Base-by-base conservation (phyloP, 2,888 invertebrate species). In the Xestia xanthographa region DNA sequence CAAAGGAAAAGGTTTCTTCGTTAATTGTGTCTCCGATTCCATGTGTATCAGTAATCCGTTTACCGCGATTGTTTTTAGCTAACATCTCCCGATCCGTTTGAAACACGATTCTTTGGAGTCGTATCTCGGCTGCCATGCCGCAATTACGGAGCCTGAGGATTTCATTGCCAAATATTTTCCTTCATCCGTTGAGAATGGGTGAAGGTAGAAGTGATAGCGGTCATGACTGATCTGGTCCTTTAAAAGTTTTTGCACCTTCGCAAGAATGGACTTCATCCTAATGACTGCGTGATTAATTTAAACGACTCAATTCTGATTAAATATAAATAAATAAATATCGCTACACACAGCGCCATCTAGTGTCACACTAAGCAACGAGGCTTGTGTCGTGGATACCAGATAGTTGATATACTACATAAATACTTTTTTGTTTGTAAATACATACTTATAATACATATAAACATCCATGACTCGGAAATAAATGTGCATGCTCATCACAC, bases 131-230 rank as follows among this genome's bases (percentile, higher is more conserved):
- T 63, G 60, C 84, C 83, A 78, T 78, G 83, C 90, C 92, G 90
- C 94, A 95, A 95, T 95, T 95, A 95, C 94, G 92, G 90, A 90
- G 90, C 88, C 93, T 89, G 90, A 93, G 92, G 94, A 95, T 95
- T 95, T 95, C 94, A 95, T 95, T 95, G 94, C 92, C 95, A 95
- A 95, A 95, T 95, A 95, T 95, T 95, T 95, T 95, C 94, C 92
- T 94, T 95, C 93, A 92, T 92, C 92, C 90, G 90, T 82, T 86
- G 77, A 75, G n/a, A 41, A 63, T 86, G 92, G 92, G 65, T 11
- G 79, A 87, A 90, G 85, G n/a, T 8, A 82, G 8, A 71, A 82
- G 87, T 62, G 73, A 20, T 5, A 79, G 86, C 79, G 89, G 26
- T 60, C 14, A 22, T 67, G 2, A 56, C 29, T 69, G 50, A 14